A percentile compares a stretch with the other conserved stretches of the same genome.
Evolutionary conservation across 53 echinoderm and acorn worm species (phyloP).

Genomic region (Crossaster papposus): DNA sequence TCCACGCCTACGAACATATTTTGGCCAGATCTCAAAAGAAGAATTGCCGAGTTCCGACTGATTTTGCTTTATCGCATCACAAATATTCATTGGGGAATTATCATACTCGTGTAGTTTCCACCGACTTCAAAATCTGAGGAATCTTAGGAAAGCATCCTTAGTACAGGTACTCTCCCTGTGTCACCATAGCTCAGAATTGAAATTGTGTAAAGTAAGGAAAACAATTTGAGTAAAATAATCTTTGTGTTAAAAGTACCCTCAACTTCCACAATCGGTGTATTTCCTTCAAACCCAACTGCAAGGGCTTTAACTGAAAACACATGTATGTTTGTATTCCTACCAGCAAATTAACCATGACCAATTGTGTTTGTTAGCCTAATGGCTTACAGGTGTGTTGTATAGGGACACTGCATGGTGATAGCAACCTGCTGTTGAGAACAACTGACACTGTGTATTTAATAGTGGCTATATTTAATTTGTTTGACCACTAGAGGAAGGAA

Average conservation of each 20-base stretch:
- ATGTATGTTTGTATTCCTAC: not conserved
- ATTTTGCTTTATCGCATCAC: no score
- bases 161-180: no score
- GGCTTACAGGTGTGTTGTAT: slow-evolving; percentile 5
- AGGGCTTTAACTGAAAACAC: slow-evolving; percentile 24
- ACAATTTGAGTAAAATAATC: not conserved
- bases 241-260: not conserved
- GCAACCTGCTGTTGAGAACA: slow-evolving; percentile 18
- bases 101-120: no score
- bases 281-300: not conserved
- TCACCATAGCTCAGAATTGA: no score
- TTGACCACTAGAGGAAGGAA: not conserved
- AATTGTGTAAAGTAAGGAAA: no score
- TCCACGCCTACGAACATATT: no score
- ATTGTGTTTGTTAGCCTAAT: slow-evolving; percentile 34
- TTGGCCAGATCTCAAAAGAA: no score
- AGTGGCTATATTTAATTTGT: not conserved
- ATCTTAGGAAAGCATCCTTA: no score
- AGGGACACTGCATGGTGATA: slow-evolving; percentile 6
- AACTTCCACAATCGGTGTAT: not conserved
- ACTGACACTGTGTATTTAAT: slow-evolving; percentile 24
- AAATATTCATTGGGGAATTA: no score
- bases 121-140: no score
- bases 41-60: no score
- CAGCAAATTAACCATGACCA: slow-evolving; percentile 40